Evolutionary conservation across 2,888 invertebrate genomes (phyloP).

Genomic region (Ptychoptera contaminata): DNA sequence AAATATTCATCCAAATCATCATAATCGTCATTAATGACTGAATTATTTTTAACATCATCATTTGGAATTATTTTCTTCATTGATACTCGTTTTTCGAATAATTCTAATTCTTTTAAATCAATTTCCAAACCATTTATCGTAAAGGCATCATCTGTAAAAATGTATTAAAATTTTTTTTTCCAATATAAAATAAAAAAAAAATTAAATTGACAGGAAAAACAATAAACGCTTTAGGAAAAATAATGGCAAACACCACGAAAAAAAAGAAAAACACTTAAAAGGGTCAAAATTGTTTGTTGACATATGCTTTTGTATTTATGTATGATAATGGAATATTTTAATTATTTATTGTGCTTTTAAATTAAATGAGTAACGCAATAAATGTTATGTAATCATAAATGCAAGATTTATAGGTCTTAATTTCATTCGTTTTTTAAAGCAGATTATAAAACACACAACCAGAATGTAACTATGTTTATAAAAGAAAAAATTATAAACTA

Average conservation of each 20-base stretch:
- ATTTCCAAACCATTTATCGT: slow-evolving; percentile 31
- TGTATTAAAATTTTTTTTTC: slow-evolving; percentile 8
- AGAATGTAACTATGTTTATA: too few relatives aligned
- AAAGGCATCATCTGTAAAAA: slow-evolving; percentile 19
- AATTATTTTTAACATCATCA: not conserved
- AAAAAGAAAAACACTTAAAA: too few relatives aligned
- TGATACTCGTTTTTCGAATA: slow-evolving; percentile 24
- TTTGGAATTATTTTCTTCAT: slow-evolving; percentile 14
- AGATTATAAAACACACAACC: not conserved
- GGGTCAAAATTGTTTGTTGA: too few relatives aligned
- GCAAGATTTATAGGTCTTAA: not conserved
- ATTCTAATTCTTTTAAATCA: slow-evolving; percentile 30
- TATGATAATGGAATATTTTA: too few relatives aligned
- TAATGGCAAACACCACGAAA: not conserved
- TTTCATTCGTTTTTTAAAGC: slow-evolving; percentile 7
- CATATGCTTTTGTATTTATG: too few relatives aligned
- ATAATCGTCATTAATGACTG: slow-evolving; percentile 7
- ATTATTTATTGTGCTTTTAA: too few relatives aligned
- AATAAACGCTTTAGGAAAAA: not conserved
- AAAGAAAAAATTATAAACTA: too few relatives aligned
- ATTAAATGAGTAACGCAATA: too few relatives aligned
- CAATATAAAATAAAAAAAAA: too few relatives aligned
- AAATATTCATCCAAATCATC: slow-evolving; percentile 31
- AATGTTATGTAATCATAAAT: not conserved
- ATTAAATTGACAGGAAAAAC: not conserved